Conservation (phyloP, 2,888 invertebrate species). For the Ormyrus nitidulus region DNA sequence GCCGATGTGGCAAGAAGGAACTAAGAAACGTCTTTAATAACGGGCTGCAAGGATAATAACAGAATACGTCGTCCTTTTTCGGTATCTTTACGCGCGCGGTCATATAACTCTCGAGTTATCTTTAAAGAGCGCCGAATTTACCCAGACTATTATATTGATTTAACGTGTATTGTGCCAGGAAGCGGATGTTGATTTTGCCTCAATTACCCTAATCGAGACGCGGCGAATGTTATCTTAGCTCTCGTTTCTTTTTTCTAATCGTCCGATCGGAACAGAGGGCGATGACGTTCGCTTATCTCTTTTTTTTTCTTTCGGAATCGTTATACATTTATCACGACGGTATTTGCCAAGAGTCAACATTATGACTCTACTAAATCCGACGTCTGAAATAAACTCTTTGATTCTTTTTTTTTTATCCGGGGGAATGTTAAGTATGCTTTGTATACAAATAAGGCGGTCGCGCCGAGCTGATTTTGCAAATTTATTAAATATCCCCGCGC, state of each 20-base stretch:
- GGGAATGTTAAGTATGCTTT: no score
- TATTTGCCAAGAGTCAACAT: no score
- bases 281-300: slow-evolving; percentile 20
- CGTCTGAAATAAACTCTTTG: no score
- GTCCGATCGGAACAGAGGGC: neutral
- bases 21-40: neutral
- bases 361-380: no score
- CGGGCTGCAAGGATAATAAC: slow-evolving; percentile 6
- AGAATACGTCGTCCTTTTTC: slow-evolving; percentile 16
- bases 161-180: slow-evolving; percentile 16
- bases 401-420: no score
- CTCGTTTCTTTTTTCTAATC: neutral
- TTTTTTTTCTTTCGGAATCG: slow-evolving; percentile 7
- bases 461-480: neutral
- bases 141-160: slow-evolving; percentile 25
- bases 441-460: no score
- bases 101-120: neutral
- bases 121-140: neutral
- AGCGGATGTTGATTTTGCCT: slow-evolving; percentile 45
- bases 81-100: neutral
- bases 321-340: neutral
- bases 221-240: neutral
- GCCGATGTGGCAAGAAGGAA: no score
- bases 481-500: slow-evolving; percentile 9
- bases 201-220: slow-evolving; percentile 21